These are phyloP conservation scores for Nannospalax galili DNA, from an alignment of 2,113 vertebrate genomes.

Conservation along the genomic window DNA sequence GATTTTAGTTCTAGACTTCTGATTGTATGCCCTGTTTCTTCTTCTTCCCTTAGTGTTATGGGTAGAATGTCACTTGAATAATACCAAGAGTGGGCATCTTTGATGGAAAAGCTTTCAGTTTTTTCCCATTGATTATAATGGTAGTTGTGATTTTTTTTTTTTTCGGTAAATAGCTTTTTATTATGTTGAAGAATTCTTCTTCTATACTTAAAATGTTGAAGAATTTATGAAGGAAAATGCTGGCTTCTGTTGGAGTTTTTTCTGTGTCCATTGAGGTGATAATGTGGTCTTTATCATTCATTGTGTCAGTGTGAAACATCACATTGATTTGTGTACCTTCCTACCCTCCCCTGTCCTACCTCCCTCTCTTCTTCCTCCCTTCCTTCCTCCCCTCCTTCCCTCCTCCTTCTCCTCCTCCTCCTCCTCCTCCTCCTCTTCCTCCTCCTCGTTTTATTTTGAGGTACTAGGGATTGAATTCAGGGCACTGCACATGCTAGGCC, in stretches of 20 bases:
- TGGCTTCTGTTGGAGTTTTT: not conserved
- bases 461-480: not conserved
- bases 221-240: not conserved
- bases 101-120: not conserved
- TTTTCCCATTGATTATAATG: not conserved
- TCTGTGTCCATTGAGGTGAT: not conserved
- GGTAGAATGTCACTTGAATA: not conserved
- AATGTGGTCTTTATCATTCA: not conserved
- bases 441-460: not conserved
- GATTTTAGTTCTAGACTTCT: not conserved
- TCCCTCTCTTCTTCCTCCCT: not conserved
- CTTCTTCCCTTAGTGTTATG: not conserved
- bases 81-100: not conserved
- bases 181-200: not conserved
- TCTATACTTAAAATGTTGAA: not conserved
- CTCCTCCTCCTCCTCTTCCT: too few species aligned
- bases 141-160: not conserved
- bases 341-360: too few species aligned
- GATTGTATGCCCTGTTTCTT: not conserved
- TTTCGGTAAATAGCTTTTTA: not conserved
- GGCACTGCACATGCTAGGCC: not conserved
- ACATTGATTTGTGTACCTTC: not conserved
- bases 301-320: not conserved
- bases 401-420: too few species aligned
- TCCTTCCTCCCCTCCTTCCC: not conserved